phyloP scores from a whole-genome alignment of 2,888 invertebrate genomes.

The Mesodorylaimus sp. region DNA sequence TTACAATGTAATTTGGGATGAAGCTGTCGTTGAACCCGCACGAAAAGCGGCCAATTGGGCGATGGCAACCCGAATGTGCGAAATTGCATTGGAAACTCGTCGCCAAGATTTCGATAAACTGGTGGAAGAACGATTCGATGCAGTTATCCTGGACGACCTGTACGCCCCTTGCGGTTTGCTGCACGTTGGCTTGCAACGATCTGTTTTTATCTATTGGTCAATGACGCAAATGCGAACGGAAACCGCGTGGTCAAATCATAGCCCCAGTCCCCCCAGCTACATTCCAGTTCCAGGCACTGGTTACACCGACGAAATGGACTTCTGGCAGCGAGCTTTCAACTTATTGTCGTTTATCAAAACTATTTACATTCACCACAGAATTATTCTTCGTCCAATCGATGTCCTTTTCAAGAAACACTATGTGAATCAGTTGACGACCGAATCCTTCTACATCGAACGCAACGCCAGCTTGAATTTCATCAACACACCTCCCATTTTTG shows the following conservation, averaged over 20 bases:
- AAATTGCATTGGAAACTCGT: constrained; percentile 17
- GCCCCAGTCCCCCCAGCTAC: constrained; percentile 26
- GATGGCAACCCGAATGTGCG: constrained; percentile 22
- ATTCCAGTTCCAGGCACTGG: constrained; percentile 27
- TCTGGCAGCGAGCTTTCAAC: constrained; percentile 21
- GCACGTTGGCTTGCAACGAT: constrained; percentile 19
- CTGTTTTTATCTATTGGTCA: constrained; percentile 27
- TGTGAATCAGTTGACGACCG: constrained; percentile 13
- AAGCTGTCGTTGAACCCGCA: constrained; percentile 2
- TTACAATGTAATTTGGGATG: constrained; percentile 10
- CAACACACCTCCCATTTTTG: constrained; percentile 28
- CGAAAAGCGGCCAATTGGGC: constrained; percentile 21
- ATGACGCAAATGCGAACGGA: constrained; percentile 25
- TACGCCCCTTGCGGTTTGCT: constrained; percentile 29
- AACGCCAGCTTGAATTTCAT: constrained; percentile 28
- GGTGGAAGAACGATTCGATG: constrained; percentile 20
- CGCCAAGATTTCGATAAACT: constrained; percentile 21
- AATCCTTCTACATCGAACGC: constrained; percentile 24
- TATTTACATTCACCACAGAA: constrained; percentile 25
- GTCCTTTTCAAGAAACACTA: constrained; percentile 17
- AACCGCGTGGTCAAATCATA: constrained; percentile 28
- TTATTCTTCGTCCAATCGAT: constrained; percentile 24
- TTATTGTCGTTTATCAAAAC: constrained; percentile 21
- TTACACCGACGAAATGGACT: constrained; percentile 20
- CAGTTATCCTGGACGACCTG: constrained; percentile 25